Evolutionary conservation across 2,113 vertebrate genomes (phyloP), one percentile per base, ranked within the genome.

Genomic region (Scomber japonicus): DNA sequence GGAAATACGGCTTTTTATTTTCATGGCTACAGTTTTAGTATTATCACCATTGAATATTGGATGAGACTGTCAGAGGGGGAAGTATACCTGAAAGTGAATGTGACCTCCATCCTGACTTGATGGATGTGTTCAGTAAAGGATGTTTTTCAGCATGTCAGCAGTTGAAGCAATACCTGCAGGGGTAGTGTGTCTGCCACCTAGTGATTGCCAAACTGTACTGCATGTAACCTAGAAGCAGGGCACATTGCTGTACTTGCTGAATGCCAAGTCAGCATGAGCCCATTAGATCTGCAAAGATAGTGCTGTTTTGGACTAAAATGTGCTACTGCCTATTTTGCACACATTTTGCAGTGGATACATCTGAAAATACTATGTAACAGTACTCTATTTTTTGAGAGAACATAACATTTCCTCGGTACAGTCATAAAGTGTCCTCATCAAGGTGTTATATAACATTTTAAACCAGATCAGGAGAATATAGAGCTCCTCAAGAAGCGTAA

Each of bases 61-160:
- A 30, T 57, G 46, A 13, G 46, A 13, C 40, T n/a, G n/a, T 65
- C n/a, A 31, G 56, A 3, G 15, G 3, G 24, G 24, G 24, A 27
- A 27, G 2, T 3, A 27, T 3, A 27, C 24, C 24, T 27, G 24
- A 27, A 27, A 27, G 24, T 69, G 57, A 62, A 54, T 46, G 24
- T 76, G 53, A 76, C 60, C 80, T 71, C 40, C 44, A 12, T 14
- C n/a, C 59, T 27, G 31, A 45, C 16, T 21, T 59, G 65, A 82
- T 31, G 46, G 67, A 76, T 71, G 65, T 44, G 31, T 21, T 55
- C 50, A 54, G 50, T 17, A 40, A 40, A 46, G 55, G 0, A 24
- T 13, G 14, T 40, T 16, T 3, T 13, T 53, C n/a, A 51, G 30
- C 19, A 21, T 31, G 59, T 59, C 21, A 75, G 65, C 13, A 64